These are phyloP conservation scores for Euura lappo DNA, from an alignment of 1,140 invertebrate species.

Conservation along the genomic window DNA sequence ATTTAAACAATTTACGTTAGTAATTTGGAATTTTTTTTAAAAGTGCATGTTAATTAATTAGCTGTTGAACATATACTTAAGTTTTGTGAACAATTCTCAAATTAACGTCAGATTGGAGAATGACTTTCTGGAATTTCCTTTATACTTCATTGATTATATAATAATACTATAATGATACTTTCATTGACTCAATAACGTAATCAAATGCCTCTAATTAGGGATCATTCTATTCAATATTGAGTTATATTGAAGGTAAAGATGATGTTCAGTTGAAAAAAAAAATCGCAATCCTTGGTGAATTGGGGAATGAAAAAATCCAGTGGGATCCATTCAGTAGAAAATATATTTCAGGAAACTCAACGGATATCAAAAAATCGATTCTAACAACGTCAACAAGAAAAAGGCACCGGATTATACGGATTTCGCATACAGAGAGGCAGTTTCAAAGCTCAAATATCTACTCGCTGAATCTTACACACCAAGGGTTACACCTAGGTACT, in stretches of 20 bases:
- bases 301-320: too few species aligned
- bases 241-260: conserved; percentile 1
- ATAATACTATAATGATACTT: too few species aligned
- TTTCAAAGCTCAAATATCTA: conserved; percentile 76
- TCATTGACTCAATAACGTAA: too few species aligned
- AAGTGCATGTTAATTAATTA: too few species aligned
- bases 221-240: neutral
- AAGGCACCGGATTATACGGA: conserved; percentile 80
- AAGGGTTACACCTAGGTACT: conserved; percentile 47
- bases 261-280: neutral
- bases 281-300: too few species aligned
- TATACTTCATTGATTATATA: too few species aligned
- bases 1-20: too few species aligned
- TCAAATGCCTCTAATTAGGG: too few species aligned
- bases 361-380: conserved; percentile 43
- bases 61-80: too few species aligned
- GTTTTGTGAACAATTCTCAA: too few species aligned
- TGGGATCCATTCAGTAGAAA: conserved; percentile 8
- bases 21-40: neutral
- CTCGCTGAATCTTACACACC: conserved; percentile 77
- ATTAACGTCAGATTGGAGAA: too few species aligned
- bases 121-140: too few species aligned
- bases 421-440: conserved; percentile 80
- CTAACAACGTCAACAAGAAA: conserved; percentile 29
- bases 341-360: conserved; percentile 42